Evolutionary conservation across 2,797 vertebrate species (phyloP), one percentile per base, ranked within the genome.

Genomic region (Chaenodraco wilsoni): DNA sequence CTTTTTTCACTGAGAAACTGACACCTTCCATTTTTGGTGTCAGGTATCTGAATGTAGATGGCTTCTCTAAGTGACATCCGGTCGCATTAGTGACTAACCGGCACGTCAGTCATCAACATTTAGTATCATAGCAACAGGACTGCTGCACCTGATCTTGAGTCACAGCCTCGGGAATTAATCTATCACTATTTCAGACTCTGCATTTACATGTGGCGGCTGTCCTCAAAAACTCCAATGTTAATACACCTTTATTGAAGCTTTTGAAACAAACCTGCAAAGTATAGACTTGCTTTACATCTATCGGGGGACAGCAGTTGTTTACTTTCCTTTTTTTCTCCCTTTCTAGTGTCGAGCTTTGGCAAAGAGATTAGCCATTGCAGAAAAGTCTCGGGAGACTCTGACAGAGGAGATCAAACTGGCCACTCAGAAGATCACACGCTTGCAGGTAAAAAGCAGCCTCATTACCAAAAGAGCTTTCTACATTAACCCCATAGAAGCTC

Each of bases 281-380:
- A 1, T 23, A 37, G 21, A 46, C 15, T 19, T 65, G 50, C 50
- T 54, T 65, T 41, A 50, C 50, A 56, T 15, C 48, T 61, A 27
- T 56, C 45, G 9, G 12, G 15, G 17, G 37, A 52, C 15, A 41
- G 13, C 23, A 31, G 40, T 31, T 59, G 63, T 78, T 85, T 23
- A 76, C 48, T 13, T 74, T 51, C 4, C 9, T 65, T 19, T 75
- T 27, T 44, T 21, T 15, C 33, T 37, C 16, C 40, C 12, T 72
- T 66, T 74, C 15, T 74, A 99, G 98, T 99, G 98, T 86, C 96
- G 98, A 58, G 98, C 98, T 10, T 95, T 99, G 84, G 96, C 95
- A 58, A 99, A 97, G 90, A 96, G 98, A 69, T 92, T 99, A 72
- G 89, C 96, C 48, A 92, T 99, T 44, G 96, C 97, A 9, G 98